Conservation (phyloP, 2,113 vertebrate species). For the Myotis yumanensis region DNA sequence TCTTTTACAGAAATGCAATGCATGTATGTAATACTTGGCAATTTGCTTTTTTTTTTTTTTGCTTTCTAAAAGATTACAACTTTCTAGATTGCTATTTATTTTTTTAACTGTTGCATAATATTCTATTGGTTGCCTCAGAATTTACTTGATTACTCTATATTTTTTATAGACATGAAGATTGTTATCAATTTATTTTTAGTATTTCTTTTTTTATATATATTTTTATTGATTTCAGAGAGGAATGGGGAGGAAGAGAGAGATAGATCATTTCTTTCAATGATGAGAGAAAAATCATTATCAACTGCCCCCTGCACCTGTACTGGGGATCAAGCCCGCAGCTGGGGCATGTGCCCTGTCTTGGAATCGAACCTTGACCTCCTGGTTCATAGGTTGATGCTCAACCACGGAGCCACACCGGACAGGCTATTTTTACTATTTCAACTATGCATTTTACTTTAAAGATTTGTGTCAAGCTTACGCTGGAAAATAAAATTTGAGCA, state of each 20-base stretch:
- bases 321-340: too few relatives aligned
- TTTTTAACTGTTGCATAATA: not conserved
- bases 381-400: too few relatives aligned
- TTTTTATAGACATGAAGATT: not conserved
- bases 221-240: too few relatives aligned
- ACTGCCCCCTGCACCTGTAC: too few relatives aligned
- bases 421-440: not conserved
- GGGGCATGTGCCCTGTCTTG: too few relatives aligned
- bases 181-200: conserved; percentile 21
- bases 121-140: not conserved
- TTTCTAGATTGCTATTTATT: not conserved
- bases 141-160: not conserved
- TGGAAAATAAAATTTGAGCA: conserved; percentile 36
- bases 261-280: too few relatives aligned
- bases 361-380: too few relatives aligned
- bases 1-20: not conserved
- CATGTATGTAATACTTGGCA: not conserved
- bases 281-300: too few relatives aligned
- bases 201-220: not conserved
- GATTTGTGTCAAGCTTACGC: not conserved
- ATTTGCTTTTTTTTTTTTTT: not conserved
- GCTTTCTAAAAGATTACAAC: not conserved
- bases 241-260: too few relatives aligned
- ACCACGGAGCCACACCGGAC: too few relatives aligned
- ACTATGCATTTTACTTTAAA: conserved; percentile 34